Evolutionary conservation across 2,797 vertebrate genomes (phyloP).

Genomic region (Enoplosus armatus): DNA sequence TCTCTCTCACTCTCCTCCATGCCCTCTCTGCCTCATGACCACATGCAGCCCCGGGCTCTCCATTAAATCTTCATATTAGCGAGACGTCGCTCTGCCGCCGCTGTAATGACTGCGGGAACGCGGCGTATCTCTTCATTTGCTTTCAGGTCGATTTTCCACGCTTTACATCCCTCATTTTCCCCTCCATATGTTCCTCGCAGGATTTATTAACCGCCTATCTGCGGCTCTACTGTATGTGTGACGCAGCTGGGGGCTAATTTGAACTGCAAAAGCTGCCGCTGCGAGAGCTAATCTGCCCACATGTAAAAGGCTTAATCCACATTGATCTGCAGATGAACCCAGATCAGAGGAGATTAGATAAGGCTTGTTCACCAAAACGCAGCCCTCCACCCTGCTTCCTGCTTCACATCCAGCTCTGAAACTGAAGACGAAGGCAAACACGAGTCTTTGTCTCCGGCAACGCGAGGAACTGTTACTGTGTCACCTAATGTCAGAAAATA

Average conservation of each 20-base stretch:
- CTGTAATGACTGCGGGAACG: slow-evolving; percentile 51
- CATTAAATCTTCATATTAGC: slow-evolving; percentile 67
- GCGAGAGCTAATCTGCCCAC: slow-evolving; percentile 63
- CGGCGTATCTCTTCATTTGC: slow-evolving; percentile 48
- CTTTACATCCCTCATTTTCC: slow-evolving; percentile 55
- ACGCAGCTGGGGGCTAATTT: slow-evolving; percentile 33
- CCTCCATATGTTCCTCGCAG: slow-evolving; percentile 41
- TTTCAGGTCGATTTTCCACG: slow-evolving; percentile 58
- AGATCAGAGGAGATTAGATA: slow-evolving; percentile 71
- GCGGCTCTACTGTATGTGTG: slow-evolving; percentile 33
- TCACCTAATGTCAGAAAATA: background rate
- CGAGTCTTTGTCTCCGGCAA: background rate
- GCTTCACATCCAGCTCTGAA: slow-evolving; percentile 19
- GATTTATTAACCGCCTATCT: slow-evolving; percentile 53
- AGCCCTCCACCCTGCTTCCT: background rate
- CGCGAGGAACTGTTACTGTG: background rate
- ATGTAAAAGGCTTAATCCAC: slow-evolving; percentile 68
- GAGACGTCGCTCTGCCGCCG: slow-evolving; percentile 19
- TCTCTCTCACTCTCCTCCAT: slow-evolving; percentile 16
- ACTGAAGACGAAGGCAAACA: slow-evolving; percentile 19
- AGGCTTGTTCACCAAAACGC: slow-evolving; percentile 50
- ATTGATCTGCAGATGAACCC: slow-evolving; percentile 69
- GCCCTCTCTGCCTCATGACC: slow-evolving; percentile 30
- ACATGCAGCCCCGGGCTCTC: slow-evolving; percentile 52
- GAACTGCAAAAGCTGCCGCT: slow-evolving; percentile 39